Evolutionary conservation across 1,140 invertebrate genomes (phyloP), one percentile per base, ranked within the genome.

Genomic region (Drosophila saltans): DNA sequence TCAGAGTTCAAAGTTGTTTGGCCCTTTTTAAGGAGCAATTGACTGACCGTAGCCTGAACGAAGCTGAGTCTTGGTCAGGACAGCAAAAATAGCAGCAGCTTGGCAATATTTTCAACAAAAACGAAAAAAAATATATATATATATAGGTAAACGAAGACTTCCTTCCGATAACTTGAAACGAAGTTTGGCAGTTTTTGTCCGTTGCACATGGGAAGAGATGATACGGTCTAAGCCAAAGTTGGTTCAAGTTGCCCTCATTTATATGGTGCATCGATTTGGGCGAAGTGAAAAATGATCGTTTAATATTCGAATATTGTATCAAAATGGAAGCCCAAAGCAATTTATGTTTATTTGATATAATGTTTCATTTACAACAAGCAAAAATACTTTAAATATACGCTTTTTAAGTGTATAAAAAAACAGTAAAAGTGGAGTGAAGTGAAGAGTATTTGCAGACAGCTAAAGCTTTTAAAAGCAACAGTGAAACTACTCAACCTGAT

Each of bases 401-500:
- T 36, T 41, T 28, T 43, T 21, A 52, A 52, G 45, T 26, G 16
- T 16, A 16, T 16, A 16, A 16, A 16, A 16, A 16, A 16, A 52
- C 45, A 26, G 26, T 52, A 4, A 1, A 30, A 26, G 26, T 24
- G 8, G 16, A 65, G 67, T 66, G 70, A 69, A 78, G 73, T 64
- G 41, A 61, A 41, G 40, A 75, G 62, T 80, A 67, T 65, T 75
- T 75, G 58, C 62, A 43, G 16, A 36, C 28, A 61, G 60, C 70
- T 76, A 71, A 88, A 82, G 79, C 75, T 78, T 79, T 79, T 88
- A 75, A 75, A 85, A 88, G 83, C 69, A 76, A 73, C 67, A 67
- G 64, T 64, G 62, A 59, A 70, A 64, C 70, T 79, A 52, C 69
- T 70, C 73, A 66, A 80, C 58, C 67, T 66, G 80, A 57, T 78